Conservation (phyloP, 2,113 vertebrate species). For the Gadus macrocephalus region DNA sequence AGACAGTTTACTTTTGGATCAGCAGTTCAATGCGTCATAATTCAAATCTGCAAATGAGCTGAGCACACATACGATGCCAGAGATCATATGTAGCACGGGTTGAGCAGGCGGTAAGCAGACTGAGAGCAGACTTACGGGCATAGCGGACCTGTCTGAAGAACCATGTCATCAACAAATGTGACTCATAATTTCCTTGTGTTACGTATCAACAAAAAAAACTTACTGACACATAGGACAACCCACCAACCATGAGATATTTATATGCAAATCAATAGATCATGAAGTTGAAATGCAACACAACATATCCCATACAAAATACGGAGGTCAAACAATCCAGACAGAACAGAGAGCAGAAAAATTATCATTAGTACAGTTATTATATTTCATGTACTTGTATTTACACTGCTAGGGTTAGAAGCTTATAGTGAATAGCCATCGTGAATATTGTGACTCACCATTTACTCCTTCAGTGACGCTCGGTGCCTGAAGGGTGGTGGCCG, state of each 20-base stretch:
- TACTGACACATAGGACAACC: conserved; percentile 15
- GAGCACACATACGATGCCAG: conserved; percentile 14
- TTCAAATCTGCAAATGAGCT: conserved; percentile 27
- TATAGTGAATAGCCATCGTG: conserved; percentile 26
- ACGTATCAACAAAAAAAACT: background rate
- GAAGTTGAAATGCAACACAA: conserved; percentile 13
- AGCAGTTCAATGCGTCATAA: conserved; percentile 32
- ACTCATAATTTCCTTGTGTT: conserved; percentile 4
- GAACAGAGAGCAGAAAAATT: conserved; percentile 21
- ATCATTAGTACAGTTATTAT: background rate
- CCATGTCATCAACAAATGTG: conserved; percentile 12
- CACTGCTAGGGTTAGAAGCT: conserved; percentile 49
- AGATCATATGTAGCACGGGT: conserved; percentile 29
- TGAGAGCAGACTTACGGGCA: conserved; percentile 43
- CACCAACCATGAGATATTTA: conserved; percentile 2
- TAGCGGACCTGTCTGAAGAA: conserved; percentile 53
- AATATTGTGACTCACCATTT: conserved; percentile 38
- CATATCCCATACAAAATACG: background rate
- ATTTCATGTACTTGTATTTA: background rate
- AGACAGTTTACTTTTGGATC: conserved; percentile 38
- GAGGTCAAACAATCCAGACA: conserved; percentile 25
- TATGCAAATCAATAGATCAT: conserved; percentile 5
- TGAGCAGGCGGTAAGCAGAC: conserved; percentile 55
- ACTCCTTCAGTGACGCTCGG: conserved; percentile 27
- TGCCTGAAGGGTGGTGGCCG: conserved; percentile 29